A percentile compares a stretch with the other conserved stretches of the same genome.
These are phyloP conservation scores for Gasteruption jaculator DNA, from an alignment of 2,888 invertebrate species.

Conservation along the genomic window DNA sequence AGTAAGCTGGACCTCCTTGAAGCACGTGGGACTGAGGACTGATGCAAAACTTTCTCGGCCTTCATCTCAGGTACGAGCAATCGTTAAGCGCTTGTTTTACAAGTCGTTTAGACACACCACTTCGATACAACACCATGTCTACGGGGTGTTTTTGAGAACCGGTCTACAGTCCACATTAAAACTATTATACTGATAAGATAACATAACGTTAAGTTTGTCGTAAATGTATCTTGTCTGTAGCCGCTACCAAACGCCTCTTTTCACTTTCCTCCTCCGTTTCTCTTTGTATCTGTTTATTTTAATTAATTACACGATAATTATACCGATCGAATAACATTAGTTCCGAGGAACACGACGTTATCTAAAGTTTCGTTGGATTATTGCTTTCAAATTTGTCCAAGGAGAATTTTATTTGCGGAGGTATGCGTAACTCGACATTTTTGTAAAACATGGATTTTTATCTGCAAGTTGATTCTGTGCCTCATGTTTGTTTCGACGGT, in stretches of 20 bases:
- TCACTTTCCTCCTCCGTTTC: conserved; percentile 12
- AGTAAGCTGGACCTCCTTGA: conserved; percentile 40
- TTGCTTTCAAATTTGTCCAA: no score
- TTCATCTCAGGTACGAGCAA: conserved; percentile 33
- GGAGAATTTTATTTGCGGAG: no score
- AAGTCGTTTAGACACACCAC: conserved; percentile 47
- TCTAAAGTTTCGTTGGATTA: no score
- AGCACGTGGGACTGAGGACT: conserved; percentile 28
- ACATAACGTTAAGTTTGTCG: no score
- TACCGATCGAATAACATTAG: no score
- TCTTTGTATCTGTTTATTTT: conserved; percentile 18
- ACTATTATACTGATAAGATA: conserved; percentile 34
- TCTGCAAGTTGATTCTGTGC: no score
- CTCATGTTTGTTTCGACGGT: no score
- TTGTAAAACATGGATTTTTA: no score
- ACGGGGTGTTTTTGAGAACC: conserved; percentile 40
- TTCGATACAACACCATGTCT: conserved; percentile 36
- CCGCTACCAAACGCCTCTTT: conserved; percentile 11
- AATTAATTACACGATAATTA: no score
- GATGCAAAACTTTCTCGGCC: no score
- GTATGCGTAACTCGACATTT: no score
- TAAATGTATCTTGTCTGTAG: conserved; percentile 7
- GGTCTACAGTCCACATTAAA: conserved; percentile 23
- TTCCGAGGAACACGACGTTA: no score
- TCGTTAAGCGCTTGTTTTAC: conserved; percentile 51